Base-by-base conservation (phyloP, 2,797 vertebrate species). In the Neosilurus hyrtlii region DNA sequence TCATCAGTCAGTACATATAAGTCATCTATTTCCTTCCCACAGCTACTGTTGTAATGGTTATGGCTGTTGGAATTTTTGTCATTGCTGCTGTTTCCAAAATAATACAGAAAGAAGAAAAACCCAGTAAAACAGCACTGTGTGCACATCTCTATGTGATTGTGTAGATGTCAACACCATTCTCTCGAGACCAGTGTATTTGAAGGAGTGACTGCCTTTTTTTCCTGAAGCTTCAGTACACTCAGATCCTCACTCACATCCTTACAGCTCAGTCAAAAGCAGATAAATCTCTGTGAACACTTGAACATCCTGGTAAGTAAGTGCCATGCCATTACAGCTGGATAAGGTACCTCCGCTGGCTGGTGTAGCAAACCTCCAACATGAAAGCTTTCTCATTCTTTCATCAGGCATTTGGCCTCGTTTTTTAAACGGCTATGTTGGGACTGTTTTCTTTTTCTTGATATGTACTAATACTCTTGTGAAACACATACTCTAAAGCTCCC, bases 171-270 rank as follows among this genome's bases (percentile, higher is more conserved):
- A 79, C 76, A 79, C 37, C 86, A 88, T 86, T 87, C 89, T 83
- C 84, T 83, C 54, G 86, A 90, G 90, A 91, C 81, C 86, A 62
- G 86, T 49, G 83, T 30, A 79, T 85, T 86, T 89, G 89, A 89
- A 90, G 88, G 85, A 84, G 83, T 59, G 83, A 86, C 88, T 86
- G 88, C 86, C 86, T 90, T 87, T 86, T 59, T 85, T 81, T 87
- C 87, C 87, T 89, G 84, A 91, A 90, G 54, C 87, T 84, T 84
- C 80, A 65, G 51, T 22, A 79, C 54, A 79, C 24, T 30, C 56
- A 74, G 74, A 79, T 51, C 35, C 51, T 57, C 70, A 81, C 20
- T 30, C 49, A 59, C 74, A 79, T 26, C 35, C 37, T 26, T 66
- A 57, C 26, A 71, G 80, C 77, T 82, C 67, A 43, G 76, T 83